These are phyloP conservation scores for Labia minor DNA, from an alignment of 2,888 invertebrate genomes.

Conservation along the genomic window DNA sequence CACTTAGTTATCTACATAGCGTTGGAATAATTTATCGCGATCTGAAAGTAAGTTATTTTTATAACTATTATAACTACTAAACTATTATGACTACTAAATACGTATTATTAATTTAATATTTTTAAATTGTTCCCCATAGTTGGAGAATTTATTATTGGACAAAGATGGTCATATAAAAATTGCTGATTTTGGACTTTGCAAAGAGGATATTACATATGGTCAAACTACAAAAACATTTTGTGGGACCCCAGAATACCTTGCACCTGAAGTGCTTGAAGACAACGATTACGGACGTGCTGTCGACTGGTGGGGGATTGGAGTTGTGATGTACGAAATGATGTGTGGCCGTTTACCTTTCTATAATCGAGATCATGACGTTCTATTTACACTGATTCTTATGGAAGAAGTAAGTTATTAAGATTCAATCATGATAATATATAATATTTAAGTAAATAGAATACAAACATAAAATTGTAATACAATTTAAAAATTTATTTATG, in stretches of 20 bases:
- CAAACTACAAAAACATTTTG: slow-evolving; percentile 93
- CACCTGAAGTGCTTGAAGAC: slow-evolving; percentile 92
- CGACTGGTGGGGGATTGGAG: slow-evolving; percentile 98
- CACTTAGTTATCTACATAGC: slow-evolving; percentile 82
- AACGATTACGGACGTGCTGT: slow-evolving; percentile 91
- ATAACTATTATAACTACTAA: neutral
- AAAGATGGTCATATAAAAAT: slow-evolving; percentile 99
- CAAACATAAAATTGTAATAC: too few species aligned
- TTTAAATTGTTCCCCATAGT: too few species aligned
- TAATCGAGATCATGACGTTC: slow-evolving; percentile 90
- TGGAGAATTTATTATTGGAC: slow-evolving; percentile 95
- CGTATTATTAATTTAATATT: too few species aligned
- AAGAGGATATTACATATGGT: slow-evolving; percentile 96
- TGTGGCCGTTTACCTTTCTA: slow-evolving; percentile 98
- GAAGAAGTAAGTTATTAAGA: too few species aligned
- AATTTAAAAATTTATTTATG: too few species aligned
- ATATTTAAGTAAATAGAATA: too few species aligned
- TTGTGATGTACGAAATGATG: slow-evolving; percentile 99
- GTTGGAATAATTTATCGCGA: slow-evolving; percentile 96
- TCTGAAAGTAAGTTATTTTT: slow-evolving; percentile 55
- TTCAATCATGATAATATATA: too few species aligned
- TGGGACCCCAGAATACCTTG: slow-evolving; percentile 93
- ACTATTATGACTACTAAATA: too few species aligned
- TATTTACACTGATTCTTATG: slow-evolving; percentile 90
- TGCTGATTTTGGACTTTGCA: slow-evolving; percentile 99